Evolutionary conservation across 1,140 invertebrate genomes (phyloP), one percentile per base, ranked within the genome.

Genomic region (Mactra quadrangularis): DNA sequence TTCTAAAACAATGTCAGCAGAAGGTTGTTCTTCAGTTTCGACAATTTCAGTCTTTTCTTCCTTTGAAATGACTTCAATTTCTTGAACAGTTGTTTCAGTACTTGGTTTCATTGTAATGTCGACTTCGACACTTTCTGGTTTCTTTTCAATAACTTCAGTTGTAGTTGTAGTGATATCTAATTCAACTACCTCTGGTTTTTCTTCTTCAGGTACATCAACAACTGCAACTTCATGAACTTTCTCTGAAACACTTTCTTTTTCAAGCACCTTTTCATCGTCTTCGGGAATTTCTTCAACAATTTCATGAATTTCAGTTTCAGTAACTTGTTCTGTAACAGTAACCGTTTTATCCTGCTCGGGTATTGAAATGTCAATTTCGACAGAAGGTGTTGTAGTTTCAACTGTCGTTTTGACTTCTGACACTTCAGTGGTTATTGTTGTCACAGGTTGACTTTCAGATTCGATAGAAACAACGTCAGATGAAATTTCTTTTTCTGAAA

Each of bases 271-370:
- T 41, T 41, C 38, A 7, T 41, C 38, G 6, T 41, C 15, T 6
- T 7, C 38, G 15, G 38, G 38, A 7, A 41, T 41, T 25, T 59
- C 57, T 59, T 59, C 27, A 25, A 33, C 52, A 33, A 59, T n/a
- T 75, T 75, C 71, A 75, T 50, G 31, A 75, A 59, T 75, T 50
- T 75, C 55, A 59, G 52, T 57, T 45, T 57, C 25, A n/a, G 45
- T 47, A n/a, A 62, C 25, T 41, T 77, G 25, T 62, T 62, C 75
- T 35, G n/a, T 47, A 52, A 64, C 27, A 3, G 19, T 19, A 29
- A 38, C 52, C 19, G 64, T 57, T 53, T 79, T 1, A 27, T n/a
- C 38, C 38, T 33, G 35, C n/a, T n/a, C n/a, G 0, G 47, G n/a
- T 15, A 55, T 41, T 64, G 53, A 60, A 64, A 71, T 22, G 3